Base-by-base conservation (phyloP, 2,797 vertebrate genomes). In the Crenichthys baileyi region DNA sequence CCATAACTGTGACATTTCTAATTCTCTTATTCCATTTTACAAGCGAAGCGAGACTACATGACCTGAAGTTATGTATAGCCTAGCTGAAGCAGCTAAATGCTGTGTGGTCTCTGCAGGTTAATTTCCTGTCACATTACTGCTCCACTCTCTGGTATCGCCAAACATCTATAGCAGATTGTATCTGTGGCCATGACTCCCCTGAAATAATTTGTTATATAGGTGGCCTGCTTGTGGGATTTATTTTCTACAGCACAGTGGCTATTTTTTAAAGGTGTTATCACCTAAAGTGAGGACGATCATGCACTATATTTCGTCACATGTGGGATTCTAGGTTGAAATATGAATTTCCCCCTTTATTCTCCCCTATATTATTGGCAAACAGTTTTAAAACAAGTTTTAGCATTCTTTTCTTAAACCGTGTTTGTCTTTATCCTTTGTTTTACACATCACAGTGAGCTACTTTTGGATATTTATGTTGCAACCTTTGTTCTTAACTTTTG, bases 121-220 rank as follows among this genome's bases (percentile, higher is more conserved):
- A 78, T 78, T 78, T 63, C 76, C 76, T 78, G 76, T 78, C 76
- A 72, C 76, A 78, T 78, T 78, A 72, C 76, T 61, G 70, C 70
- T 78, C 70, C 46, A 72, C 76, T 78, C 76, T 71, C 56, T 51
- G 56, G 70, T 61, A 78, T 60, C 76, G 20, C 55, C 76, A 78
- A 77, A 78, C 76, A 78, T 72, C 70, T 63, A 78, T 51, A 78
- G 76, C 70, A 78, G 76, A 78, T 71, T 2, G 41, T 72, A 72
- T 78, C 76, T 78, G 70, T 78, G 76, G 76, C 41, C 70, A 63
- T 51, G 70, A 78, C 76, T 61, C 44, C 56, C 44, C 56, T 72
- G 70, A 78, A 78, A 78, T 78, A 18, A 78, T 72, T 72, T 78
- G 76, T 78, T 72, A 51, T 72, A 72, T 71, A 78, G 76, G 76